These are phyloP conservation scores for Athripsodes cinereus DNA, from an alignment of 2,888 invertebrate genomes.

Conservation along the genomic window DNA sequence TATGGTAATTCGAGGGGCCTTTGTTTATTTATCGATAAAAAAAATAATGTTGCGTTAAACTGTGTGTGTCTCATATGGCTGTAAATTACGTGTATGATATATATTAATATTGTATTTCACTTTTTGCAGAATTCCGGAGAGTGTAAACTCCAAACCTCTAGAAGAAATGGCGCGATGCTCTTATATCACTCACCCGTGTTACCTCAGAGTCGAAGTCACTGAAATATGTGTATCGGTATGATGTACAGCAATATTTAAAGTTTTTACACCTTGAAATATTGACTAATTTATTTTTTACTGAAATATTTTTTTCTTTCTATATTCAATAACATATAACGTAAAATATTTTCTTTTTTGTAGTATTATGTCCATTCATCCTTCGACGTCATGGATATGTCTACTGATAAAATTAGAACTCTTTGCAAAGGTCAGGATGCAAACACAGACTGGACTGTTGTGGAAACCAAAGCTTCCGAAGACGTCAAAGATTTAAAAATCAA, in stretches of 20 bases:
- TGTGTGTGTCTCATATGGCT: no score
- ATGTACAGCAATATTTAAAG: no score
- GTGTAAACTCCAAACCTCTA: no score
- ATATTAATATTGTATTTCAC: no score
- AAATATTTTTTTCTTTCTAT: no score
- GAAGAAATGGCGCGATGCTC: conserved; percentile 13
- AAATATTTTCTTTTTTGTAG: conserved; percentile 33
- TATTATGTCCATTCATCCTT: conserved; percentile 55
- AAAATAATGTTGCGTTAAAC: no score
- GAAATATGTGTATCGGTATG: conserved; percentile 14
- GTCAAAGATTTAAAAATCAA: conserved; percentile 41
- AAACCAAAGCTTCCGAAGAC: conserved; percentile 44
- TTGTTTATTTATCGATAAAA: no score
- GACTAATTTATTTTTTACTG: no score
- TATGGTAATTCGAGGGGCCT: no score
- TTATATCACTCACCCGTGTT: conserved; percentile 24
- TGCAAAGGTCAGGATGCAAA: conserved; percentile 39
- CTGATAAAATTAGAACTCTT: conserved; percentile 31
- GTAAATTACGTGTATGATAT: no score
- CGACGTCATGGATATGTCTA: conserved; percentile 48
- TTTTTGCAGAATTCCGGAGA: no score
- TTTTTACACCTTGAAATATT: no score
- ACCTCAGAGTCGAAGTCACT: conserved; percentile 18
- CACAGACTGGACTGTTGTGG: conserved; percentile 40
- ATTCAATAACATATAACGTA: not conserved